Evolutionary conservation across 2,797 vertebrate genomes (phyloP), one percentile per base, ranked within the genome.

Genomic region (Scarus forsteni): DNA sequence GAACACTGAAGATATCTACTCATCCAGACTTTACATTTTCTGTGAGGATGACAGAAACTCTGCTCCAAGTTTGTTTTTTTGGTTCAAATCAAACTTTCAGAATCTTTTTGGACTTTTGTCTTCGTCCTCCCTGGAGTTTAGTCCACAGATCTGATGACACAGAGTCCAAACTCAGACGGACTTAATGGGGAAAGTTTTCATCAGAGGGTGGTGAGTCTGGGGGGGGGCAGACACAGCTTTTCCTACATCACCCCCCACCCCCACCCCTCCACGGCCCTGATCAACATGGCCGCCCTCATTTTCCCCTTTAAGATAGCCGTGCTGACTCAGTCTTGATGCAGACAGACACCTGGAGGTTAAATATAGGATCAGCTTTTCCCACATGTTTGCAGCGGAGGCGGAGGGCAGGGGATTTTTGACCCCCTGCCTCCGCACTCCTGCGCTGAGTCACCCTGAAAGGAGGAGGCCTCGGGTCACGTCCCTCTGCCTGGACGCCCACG

Each of bases 361-460:
- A 95, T 91, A 91, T 93, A 96, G 94, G 93, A 92, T 83, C 69
- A 85, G 36, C 81, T 86, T 91, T 89, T 83, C 93, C 93, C 94
- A 89, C 76, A 88, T 80, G 83, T 58, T 91, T 66, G 36, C 46
- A 75, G 74, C 76, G 65, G 73, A 87, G 73, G 85, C 42, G 69
- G 75, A 81, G 82, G 86, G 87, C 84, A 85, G 89, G 89, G 65
- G 81, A 87, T 89, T 92, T 93, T 90, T 90, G 88, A 88, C 75
- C 87, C 90, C 90, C 86, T 85, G 92, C 95, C 92, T 91, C 92
- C 80, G 73, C 66, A 83, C 57, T 62, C 42, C 68, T 79, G 42
- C 44, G 57, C 68, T 95, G 95, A 96, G 88, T 95, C 94, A 95
- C 90, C 77, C 65, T 60, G 73, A 76, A 63, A 68, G 66, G 72